A percentile compares a stretch with the other conserved stretches of the same genome.
These are phyloP conservation scores for Argentina silus DNA, from an alignment of 2,797 vertebrate genomes.

Conservation along the genomic window DNA sequence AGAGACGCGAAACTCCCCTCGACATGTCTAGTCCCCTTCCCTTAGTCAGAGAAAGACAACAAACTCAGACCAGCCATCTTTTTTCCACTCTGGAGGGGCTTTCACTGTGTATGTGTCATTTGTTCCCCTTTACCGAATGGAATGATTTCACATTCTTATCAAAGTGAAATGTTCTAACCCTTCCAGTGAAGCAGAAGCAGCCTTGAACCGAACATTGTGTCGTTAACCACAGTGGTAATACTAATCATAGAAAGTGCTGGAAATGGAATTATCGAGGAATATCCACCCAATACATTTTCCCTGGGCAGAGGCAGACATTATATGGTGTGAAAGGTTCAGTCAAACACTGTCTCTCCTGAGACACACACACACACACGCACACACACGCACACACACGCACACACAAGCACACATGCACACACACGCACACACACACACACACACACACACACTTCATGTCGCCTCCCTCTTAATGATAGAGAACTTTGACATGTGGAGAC, in stretches of 20 bases:
- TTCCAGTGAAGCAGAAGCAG: not conserved
- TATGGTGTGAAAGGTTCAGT: conserved; percentile 42
- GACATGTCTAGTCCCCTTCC: not conserved
- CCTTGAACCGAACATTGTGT: conserved; percentile 23
- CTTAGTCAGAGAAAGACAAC: not conserved
- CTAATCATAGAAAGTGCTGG: conserved; percentile 54
- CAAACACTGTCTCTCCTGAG: not conserved
- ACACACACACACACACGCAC: conserved; percentile 7
- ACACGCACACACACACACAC: conserved; percentile 6
- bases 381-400: conserved; percentile 26
- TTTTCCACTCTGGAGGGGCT: too few relatives aligned
- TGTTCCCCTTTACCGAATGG: not conserved
- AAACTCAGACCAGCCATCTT: not conserved
- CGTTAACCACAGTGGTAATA: conserved; percentile 52
- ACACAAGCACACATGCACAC: not conserved
- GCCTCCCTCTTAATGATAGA: conserved; percentile 44
- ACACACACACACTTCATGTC: conserved; percentile 19
- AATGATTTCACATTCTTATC: conserved; percentile 1
- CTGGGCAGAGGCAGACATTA: conserved; percentile 4
- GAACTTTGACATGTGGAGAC: conserved; percentile 54
- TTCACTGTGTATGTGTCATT: not conserved
- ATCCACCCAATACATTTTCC: conserved; percentile 46
- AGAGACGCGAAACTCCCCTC: not conserved
- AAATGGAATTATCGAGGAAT: conserved; percentile 44
- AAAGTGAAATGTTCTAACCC: not conserved